phyloP scores from a whole-genome alignment of 92 coral and sea anemone genomes.

The Hydrozoanthus gracilis region DNA sequence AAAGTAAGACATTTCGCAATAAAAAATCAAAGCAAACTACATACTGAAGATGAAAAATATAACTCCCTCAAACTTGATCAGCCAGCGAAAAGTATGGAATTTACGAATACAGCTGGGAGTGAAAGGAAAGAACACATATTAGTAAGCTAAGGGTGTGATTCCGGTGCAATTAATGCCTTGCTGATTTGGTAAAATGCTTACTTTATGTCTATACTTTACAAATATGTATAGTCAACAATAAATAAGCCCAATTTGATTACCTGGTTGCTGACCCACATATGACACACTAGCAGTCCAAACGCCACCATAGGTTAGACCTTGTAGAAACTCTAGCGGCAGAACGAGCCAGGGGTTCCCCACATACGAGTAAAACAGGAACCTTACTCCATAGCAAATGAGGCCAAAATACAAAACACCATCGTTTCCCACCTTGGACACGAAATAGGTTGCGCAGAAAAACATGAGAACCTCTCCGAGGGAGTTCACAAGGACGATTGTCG shows the following conservation, averaged over 20 bases:
- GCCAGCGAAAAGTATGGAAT: too few species aligned
- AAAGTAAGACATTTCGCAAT: too few species aligned
- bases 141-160: too few species aligned
- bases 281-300: slow-evolving; percentile 95
- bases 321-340: slow-evolving; percentile 78
- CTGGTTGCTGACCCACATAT: slow-evolving; percentile 83
- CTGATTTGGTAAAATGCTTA: too few species aligned
- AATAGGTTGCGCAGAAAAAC: slow-evolving; percentile 83
- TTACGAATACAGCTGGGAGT: too few species aligned
- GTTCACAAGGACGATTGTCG: slow-evolving; percentile 72
- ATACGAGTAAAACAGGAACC: slow-evolving; percentile 82
- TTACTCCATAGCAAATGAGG: slow-evolving; percentile 74
- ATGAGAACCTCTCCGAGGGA: slow-evolving; percentile 83
- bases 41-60: too few species aligned
- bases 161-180: too few species aligned
- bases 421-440: slow-evolving; percentile 79
- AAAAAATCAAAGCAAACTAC: too few species aligned
- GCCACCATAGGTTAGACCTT: slow-evolving; percentile 86
- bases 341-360: slow-evolving; percentile 85
- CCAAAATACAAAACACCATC: slow-evolving; percentile 83
- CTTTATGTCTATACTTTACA: too few species aligned
- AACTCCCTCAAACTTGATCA: too few species aligned
- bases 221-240: too few species aligned
- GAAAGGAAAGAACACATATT: too few species aligned
- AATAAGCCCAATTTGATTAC: slow-evolving; percentile 19